Base-by-base conservation (phyloP, 2,888 invertebrate species). In the Atherix ibis region DNA sequence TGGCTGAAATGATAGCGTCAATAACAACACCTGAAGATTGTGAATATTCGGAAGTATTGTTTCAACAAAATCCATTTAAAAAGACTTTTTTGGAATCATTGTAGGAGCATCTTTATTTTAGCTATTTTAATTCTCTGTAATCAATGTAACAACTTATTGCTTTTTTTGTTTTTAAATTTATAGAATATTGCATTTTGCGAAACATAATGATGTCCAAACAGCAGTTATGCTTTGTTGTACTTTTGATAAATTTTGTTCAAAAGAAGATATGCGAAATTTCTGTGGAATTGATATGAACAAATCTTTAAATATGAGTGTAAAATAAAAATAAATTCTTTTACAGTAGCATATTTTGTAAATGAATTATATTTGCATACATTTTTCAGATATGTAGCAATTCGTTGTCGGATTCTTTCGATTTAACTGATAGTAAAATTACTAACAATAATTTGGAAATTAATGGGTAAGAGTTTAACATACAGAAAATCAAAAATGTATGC, bases 161-260 rank as follows among this genome's bases (percentile, higher is more conserved):
- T 27, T 24, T 33, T 40, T 24, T 32, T 32, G 32, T 18, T 19
- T 29, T 29, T 31, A 36, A 31, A 28, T 31, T 42, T 60, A 41
- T 59, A 81, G 81, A 53, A 85, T 85, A 50, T 68, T 73, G 30
- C 82, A 85, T 58, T 87, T 81, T 54, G 83, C 84, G 0, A 69
- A 71, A 44, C 70, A 78, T 34, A 73, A 76, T 5, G 92, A 94
- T 56, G 68, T 92, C 12, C 95, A 95, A 64, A 94, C 87, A 59
- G 85, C 92, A 4, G 92, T 91, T 2, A 87, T 94, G 81, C 54
- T 94, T 37, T 80, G 84, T 41, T 91, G 92, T 53, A 76, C 83
- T 2, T 89, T 92, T 58, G 79, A 82, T 38, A 70, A 74, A 36
- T 72, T 71, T 22, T 22, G 22, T 22, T 10, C 22, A 22, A 22